Evolutionary conservation across 2,888 invertebrate genomes (phyloP), one percentile per base, ranked within the genome.

Genomic region (Drosophila robusta): DNA sequence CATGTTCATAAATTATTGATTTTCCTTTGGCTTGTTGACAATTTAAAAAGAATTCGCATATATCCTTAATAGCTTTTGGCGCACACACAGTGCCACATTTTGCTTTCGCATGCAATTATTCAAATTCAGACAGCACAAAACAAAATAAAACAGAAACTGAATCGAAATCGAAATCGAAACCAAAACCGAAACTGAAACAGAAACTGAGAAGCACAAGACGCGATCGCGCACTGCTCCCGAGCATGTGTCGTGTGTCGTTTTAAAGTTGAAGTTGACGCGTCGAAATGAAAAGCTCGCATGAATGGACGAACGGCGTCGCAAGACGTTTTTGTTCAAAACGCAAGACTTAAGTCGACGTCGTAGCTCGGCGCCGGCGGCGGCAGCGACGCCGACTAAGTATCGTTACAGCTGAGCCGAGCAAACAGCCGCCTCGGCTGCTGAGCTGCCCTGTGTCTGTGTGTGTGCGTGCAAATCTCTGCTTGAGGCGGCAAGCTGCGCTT

Each of bases 271-370:
- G 89, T 92, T 90, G 91, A 91, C 91, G 90, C 92, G 90, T 90
- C 88, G 92, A 91, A 92, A 92, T 92, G 91, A 91, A 92, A 92
- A 92, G 91, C 92, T 92, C 84, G 90, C 91, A 88, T 90, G 89
- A 91, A 91, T 90, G 90, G 90, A 91, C 91, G 75, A 75, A 69
- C 91, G 89, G 75, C 77, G 83, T 75, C 86, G 90, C 88, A 87
- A 91, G 90, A 91, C 87, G 91, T 90, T 92, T 91, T 92, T 91
- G 91, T 91, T 90, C 77, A 80, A 90, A 90, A 81, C 80, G 64
- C 87, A 74, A 80, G 79, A 85, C 84, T 84, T 78, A 76, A 79
- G 76, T 72, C 68, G 71, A 18, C 64, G 70, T 54, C 84, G 74
- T 22, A 66, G 63, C 72, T 34, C 34, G 12, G 41, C 45, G 11